Conservation (phyloP, 2,888 invertebrate species). For the Synanthedon andrenaeformis region DNA sequence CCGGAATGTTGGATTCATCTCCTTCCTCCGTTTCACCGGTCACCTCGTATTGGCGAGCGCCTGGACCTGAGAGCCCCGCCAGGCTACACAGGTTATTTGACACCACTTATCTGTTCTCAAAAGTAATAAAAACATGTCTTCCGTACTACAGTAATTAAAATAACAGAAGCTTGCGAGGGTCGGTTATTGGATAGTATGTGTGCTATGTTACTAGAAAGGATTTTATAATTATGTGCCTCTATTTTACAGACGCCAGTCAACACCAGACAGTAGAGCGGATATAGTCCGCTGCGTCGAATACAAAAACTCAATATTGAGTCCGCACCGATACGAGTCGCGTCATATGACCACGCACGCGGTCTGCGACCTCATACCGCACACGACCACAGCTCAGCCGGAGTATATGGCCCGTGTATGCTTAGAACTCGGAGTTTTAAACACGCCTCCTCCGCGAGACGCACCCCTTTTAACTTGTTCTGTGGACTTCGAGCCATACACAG, state of each 20-base stretch:
- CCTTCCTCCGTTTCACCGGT: slow-evolving; percentile 47
- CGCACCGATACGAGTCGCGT: slow-evolving; percentile 26
- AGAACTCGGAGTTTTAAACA: slow-evolving; percentile 57
- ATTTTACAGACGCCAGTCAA: slow-evolving; percentile 33
- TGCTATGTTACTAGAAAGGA: too few species aligned
- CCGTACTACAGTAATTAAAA: too few species aligned
- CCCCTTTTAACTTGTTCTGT: slow-evolving; percentile 42
- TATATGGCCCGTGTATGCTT: slow-evolving; percentile 66
- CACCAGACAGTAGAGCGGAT: slow-evolving; percentile 53
- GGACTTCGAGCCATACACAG: slow-evolving; percentile 42
- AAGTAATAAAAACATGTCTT: not conserved
- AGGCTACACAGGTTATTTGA: slow-evolving; percentile 36
- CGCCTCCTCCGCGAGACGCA: slow-evolving; percentile 24
- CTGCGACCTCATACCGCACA: slow-evolving; percentile 8
- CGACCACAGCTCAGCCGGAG: slow-evolving; percentile 19
- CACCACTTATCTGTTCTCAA: not conserved
- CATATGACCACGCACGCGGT: slow-evolving; percentile 21
- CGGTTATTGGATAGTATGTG: too few species aligned
- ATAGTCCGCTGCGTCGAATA: slow-evolving; percentile 63
- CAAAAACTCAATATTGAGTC: slow-evolving; percentile 34
- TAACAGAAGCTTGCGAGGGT: too few species aligned
- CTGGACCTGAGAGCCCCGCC: slow-evolving; percentile 41
- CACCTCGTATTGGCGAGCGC: slow-evolving; percentile 49
- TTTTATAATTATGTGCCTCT: too few species aligned
- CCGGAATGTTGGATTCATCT: slow-evolving; percentile 35